Percentiles rank a stretch among this genome's conserved stretches.
Conservation (phyloP, 2,113 vertebrate species). For the Myanophis thanlyinensis region DNA sequence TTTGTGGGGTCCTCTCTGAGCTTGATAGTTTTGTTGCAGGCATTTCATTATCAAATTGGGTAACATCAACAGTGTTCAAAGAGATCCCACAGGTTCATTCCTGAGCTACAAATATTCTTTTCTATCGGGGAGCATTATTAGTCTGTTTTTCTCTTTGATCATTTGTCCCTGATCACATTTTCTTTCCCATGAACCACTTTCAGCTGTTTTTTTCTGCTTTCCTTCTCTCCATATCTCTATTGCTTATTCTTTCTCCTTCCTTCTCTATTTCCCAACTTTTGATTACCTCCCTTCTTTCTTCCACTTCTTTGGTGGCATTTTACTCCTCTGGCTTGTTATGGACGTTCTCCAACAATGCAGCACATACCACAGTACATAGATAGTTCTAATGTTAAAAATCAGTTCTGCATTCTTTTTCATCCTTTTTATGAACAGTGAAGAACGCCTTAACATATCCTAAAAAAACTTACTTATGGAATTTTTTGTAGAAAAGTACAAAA, state of each 20-base stretch:
- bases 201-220: neutral
- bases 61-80: no score
- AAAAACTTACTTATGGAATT: neutral
- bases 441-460: neutral
- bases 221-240: neutral
- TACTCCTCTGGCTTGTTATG: neutral
- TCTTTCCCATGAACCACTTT: neutral
- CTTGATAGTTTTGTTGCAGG: neutral
- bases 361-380: neutral
- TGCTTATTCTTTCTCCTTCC: neutral
- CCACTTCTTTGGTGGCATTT: neutral
- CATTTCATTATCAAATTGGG: neutral
- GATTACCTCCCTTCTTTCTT: neutral
- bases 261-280: neutral
- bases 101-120: neutral
- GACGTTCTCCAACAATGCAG: neutral
- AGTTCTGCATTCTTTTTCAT: neutral
- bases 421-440: neutral
- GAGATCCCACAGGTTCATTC: neutral
- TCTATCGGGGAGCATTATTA: neutral
- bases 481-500: neutral
- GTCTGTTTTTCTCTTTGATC: neutral
- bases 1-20: neutral
- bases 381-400: neutral
- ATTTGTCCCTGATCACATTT: neutral